Base-by-base conservation (phyloP, 1,140 invertebrate genomes). In the Drosophila nasuta region DNA sequence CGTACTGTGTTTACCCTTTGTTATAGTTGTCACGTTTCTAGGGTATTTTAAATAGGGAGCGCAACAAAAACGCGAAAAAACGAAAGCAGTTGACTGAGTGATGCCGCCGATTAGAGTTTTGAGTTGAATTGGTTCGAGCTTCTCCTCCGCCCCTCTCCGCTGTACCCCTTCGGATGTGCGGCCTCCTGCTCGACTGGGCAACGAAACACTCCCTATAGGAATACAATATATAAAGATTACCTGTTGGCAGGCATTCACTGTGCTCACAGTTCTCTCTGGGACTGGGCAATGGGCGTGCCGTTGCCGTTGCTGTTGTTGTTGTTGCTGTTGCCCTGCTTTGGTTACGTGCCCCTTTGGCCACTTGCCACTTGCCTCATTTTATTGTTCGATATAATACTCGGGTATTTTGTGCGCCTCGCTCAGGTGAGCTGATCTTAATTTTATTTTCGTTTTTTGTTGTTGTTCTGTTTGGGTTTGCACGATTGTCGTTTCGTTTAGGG, bases 231-330 rank as follows among this genome's bases (percentile, higher is more conserved):
- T 73, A 63, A 41, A 41, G 64, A 63, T 77, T 80, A 80, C 66
- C 81, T 85, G 81, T 73, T 80, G 64, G 56, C 45, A 33, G 48
- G 65, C 81, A 83, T 76, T 76, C 77, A 72, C 77, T 33, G 30
- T 33, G 5, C 30, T 33, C 30, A 33, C 35, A 2, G 35, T 10
- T 75, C 75, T 67, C 20, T 72, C 25, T 52, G 30, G 25, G 49
- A 30, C 30, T 52, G 62, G 35, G 33, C 43, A 54, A 64, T 65
- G 82, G 81, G 81, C 81, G 81, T 80, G 77, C 48, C 70, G 46
- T 35, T 66, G 35, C 35, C 35, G 3, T 38, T 38, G 35, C 35
- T 10, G 20, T 4, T 25, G 20, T 25, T 25, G 17, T 20, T 17
- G 8, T 38, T 7, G 35, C 1, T 11, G 35, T 38, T 38, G 71